Evolutionary conservation across 2,113 vertebrate species (phyloP).

Genomic region (Eira barbara): DNA sequence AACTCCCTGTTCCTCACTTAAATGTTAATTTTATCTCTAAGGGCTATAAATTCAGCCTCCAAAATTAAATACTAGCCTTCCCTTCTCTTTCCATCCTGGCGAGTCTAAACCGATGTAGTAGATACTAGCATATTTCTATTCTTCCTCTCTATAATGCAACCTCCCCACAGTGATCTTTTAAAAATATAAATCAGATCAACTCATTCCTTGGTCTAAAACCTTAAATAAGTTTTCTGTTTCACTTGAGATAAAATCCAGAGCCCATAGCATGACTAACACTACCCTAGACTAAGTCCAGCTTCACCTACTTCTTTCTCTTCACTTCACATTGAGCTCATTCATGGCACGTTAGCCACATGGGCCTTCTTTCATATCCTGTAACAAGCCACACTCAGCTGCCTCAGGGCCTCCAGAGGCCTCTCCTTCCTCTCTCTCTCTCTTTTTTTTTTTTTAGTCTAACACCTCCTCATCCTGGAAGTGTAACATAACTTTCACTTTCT

Average conservation of each 20-base stretch:
- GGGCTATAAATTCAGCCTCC: not conserved
- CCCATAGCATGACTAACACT: not conserved
- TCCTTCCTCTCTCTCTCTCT: not conserved
- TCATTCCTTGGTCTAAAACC: not conserved
- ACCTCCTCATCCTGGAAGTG: not conserved
- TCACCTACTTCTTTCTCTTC: not conserved
- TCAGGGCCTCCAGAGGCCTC: not conserved
- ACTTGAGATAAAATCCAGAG: not conserved
- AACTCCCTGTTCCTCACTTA: not conserved
- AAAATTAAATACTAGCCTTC: not conserved
- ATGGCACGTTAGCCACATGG: rapidly evolving
- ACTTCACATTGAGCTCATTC: not conserved
- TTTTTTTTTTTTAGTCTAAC: not conserved
- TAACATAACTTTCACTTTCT: not conserved
- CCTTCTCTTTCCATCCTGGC: not conserved
- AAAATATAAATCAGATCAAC: not conserved
- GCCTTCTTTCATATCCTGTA: not conserved
- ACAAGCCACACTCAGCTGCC: not conserved
- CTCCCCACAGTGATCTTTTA: not conserved
- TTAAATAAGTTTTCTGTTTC: not conserved
- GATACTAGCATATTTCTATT: not conserved
- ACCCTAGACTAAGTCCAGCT: not conserved
- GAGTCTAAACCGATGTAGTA: not conserved
- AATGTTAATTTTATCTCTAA: not conserved
- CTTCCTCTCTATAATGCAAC: not conserved